phyloP scores from a whole-genome alignment of 1,140 invertebrate species.

The Vanessa tameamea region DNA sequence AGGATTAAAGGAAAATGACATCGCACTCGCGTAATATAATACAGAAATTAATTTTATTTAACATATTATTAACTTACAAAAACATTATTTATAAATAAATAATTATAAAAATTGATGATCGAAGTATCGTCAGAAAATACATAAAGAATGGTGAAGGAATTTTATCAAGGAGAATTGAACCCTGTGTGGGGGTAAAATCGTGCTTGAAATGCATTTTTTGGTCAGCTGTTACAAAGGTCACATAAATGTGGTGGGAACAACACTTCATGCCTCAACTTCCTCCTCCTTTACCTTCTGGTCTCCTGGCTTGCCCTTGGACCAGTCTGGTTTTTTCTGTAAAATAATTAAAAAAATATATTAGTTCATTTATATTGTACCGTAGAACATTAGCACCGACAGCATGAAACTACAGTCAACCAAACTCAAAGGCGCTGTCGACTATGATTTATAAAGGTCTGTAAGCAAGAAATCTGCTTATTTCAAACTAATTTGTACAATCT shows the following conservation, averaged over 20 bases:
- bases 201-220: constrained; percentile 40
- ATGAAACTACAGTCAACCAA: constrained; percentile 31
- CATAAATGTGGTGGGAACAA: constrained; percentile 59
- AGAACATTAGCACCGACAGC: constrained; percentile 7
- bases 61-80: constrained; percentile 75
- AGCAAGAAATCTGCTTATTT: constrained; percentile 6
- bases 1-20: constrained; percentile 46
- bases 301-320: constrained; percentile 92
- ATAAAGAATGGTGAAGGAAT: constrained; percentile 51
- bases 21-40: constrained; percentile 60
- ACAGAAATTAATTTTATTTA: constrained; percentile 79
- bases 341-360: constrained; percentile 39
- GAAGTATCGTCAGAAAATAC: constrained; percentile 49
- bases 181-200: constrained; percentile 42
- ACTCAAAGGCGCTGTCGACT: constrained; percentile 20
- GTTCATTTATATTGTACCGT: not conserved
- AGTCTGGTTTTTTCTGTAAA: constrained; percentile 93
- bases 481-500: constrained; percentile 8
- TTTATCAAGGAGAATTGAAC: constrained; percentile 38
- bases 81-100: constrained; percentile 77
- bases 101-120: constrained; percentile 67
- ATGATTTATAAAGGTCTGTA: constrained; percentile 1
- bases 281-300: constrained; percentile 94
- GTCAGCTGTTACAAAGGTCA: constrained; percentile 52
- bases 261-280: constrained; percentile 89